phyloP scores from a whole-genome alignment of 2,797 vertebrate genomes.

The Enteromius thamalakanensis region DNA sequence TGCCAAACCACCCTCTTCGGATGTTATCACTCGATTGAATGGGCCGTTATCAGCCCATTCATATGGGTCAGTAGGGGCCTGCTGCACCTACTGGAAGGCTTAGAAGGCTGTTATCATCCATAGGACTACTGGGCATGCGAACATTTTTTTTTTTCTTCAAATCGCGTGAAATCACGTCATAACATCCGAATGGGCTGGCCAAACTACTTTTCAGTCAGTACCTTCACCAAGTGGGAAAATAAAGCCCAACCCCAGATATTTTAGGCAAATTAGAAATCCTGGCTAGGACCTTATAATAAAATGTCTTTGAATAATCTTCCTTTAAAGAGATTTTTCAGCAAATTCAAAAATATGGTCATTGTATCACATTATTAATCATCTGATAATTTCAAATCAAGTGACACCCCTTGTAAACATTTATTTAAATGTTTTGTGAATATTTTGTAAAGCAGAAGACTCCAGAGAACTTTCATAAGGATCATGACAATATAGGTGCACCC shows the following conservation, averaged over 20 bases:
- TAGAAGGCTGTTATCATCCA: too few relatives aligned
- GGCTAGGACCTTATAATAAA: not conserved
- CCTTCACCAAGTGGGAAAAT: not conserved
- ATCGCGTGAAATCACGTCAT: too few relatives aligned
- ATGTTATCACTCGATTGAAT: too few relatives aligned
- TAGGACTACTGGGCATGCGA: too few relatives aligned
- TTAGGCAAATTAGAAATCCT: not conserved
- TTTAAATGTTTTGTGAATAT: not conserved
- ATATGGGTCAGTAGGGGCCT: too few relatives aligned
- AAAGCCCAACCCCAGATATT: not conserved
- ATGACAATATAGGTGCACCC: conserved; percentile 75
- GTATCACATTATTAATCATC: not conserved
- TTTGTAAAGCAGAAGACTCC: conserved; percentile 8
- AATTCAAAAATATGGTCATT: not conserved
- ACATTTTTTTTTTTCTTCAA: too few relatives aligned
- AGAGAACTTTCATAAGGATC: conserved; percentile 67
- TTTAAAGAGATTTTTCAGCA: not conserved
- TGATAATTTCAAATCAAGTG: not conserved
- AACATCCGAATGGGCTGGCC: not conserved
- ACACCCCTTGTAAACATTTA: not conserved
- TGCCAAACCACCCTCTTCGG: not conserved
- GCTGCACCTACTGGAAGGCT: too few relatives aligned
- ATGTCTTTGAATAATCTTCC: not conserved
- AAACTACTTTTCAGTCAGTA: not conserved
- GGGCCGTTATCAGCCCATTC: too few relatives aligned